phyloP scores from a whole-genome alignment of 2,888 invertebrate genomes.

The Oeneis ivallda region DNA sequence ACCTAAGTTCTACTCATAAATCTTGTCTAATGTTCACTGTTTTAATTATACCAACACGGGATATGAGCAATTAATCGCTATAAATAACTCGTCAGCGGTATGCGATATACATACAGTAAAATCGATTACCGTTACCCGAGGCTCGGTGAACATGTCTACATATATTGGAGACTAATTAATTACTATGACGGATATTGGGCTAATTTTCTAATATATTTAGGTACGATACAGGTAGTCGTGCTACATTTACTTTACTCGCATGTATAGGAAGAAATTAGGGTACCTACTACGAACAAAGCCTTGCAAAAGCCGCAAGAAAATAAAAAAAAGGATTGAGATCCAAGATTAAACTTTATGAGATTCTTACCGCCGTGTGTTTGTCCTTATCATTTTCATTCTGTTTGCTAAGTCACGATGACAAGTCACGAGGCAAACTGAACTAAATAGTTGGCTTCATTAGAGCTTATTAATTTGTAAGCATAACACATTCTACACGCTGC shows the following conservation, averaged over 20 bases:
- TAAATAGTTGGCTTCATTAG: neutral
- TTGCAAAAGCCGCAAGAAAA: too few species aligned
- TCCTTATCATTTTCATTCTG: too few species aligned
- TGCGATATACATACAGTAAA: constrained; percentile 9
- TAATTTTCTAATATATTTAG: constrained; percentile 10
- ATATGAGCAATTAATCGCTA: constrained; percentile 24
- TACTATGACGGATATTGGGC: constrained; percentile 16
- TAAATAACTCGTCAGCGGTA: constrained; percentile 24
- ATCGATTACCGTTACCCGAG: constrained; percentile 20
- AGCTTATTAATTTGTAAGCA: neutral
- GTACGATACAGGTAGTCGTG: too few species aligned
- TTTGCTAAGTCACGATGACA: neutral
- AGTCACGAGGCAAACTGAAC: neutral
- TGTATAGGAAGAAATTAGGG: too few species aligned
- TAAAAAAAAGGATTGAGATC: too few species aligned
- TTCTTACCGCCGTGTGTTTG: too few species aligned
- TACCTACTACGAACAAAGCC: too few species aligned
- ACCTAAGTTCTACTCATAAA: constrained; percentile 15
- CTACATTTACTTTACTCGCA: too few species aligned
- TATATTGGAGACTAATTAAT: constrained; percentile 30
- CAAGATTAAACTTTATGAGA: too few species aligned
- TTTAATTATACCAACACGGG: constrained; percentile 18
- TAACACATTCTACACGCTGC: neutral
- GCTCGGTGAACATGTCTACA: constrained; percentile 22
- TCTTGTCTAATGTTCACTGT: constrained; percentile 19